A percentile compares a stretch with the other conserved stretches of the same genome.
Evolutionary conservation across 2,113 vertebrate species (phyloP).

Genomic region (Cyphomyrus plagiostoma): DNA sequence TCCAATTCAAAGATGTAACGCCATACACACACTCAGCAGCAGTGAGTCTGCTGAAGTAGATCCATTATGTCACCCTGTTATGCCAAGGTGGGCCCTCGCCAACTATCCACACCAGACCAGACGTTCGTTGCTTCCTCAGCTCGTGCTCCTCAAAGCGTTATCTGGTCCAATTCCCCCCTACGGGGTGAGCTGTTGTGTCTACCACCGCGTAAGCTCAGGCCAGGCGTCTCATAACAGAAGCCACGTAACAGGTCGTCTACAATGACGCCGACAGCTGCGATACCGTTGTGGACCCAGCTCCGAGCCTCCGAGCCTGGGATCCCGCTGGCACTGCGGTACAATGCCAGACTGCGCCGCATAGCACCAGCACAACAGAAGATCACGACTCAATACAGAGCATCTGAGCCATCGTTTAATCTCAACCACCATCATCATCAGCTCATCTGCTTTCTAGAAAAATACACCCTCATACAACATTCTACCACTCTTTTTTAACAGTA

Average conservation of each 20-base stretch:
- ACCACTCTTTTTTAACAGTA: not conserved
- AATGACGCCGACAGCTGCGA: not conserved
- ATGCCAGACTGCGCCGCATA: not conserved
- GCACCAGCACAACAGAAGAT: not conserved
- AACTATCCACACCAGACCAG: not conserved
- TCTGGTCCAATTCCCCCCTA: not conserved
- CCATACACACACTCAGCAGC: not conserved
- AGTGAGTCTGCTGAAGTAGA: not conserved
- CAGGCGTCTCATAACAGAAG: not conserved
- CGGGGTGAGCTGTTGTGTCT: not conserved
- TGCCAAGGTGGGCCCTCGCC: not conserved
- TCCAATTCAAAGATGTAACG: not conserved
- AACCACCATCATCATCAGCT: not conserved
- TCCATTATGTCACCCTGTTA: not conserved
- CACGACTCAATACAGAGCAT: not conserved
- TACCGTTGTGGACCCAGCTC: too few relatives aligned
- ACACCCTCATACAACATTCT: not conserved
- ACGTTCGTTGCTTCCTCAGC: not conserved
- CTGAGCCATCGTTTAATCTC: not conserved
- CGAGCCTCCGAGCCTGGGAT: not conserved
- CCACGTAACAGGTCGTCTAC: not conserved
- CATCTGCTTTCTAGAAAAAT: not conserved
- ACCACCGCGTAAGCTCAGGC: not conserved
- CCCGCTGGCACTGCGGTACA: not conserved
- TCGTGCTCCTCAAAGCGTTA: too few relatives aligned